Evolutionary conservation across 1,140 invertebrate genomes (phyloP).

Genomic region (Aphelenchoides fujianensis): DNA sequence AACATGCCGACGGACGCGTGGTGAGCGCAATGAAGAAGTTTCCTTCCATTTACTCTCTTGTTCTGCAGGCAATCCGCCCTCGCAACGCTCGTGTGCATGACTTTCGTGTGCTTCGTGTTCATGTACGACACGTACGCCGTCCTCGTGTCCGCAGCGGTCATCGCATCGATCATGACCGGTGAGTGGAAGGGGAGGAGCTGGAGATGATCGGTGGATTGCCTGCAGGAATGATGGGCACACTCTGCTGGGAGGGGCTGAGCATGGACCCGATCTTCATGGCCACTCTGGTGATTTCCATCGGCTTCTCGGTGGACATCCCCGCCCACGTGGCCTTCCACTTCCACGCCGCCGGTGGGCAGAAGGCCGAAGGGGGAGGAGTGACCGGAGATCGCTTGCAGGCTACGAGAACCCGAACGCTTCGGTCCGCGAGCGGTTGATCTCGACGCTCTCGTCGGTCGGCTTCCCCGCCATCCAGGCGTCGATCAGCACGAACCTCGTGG

Average conservation of each 20-base stretch:
- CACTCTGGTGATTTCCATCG: slow-evolving; percentile 64
- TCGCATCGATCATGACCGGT: slow-evolving; percentile 62
- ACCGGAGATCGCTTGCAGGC: slow-evolving; percentile 9
- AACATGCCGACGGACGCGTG: slow-evolving; percentile 63
- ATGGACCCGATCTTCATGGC: slow-evolving; percentile 62
- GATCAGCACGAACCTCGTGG: slow-evolving; percentile 82
- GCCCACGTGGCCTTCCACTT: slow-evolving; percentile 53
- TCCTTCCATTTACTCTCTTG: too few relatives aligned
- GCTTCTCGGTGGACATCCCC: slow-evolving; percentile 59
- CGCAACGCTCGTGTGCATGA: slow-evolving; percentile 60
- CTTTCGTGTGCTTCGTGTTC: slow-evolving; percentile 63
- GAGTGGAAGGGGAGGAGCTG: background rate
- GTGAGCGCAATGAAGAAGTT: too few relatives aligned
- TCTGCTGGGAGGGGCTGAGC: slow-evolving; percentile 61
- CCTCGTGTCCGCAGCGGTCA: slow-evolving; percentile 59
- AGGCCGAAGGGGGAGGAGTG: background rate
- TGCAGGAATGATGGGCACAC: slow-evolving; percentile 62
- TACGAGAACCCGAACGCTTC: slow-evolving; percentile 8
- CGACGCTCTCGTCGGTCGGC: slow-evolving; percentile 69
- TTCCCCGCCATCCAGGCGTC: slow-evolving; percentile 89
- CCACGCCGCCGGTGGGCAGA: slow-evolving; percentile 34
- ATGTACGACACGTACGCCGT: slow-evolving; percentile 63
- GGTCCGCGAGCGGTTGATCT: slow-evolving; percentile 27
- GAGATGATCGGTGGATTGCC: too few relatives aligned
- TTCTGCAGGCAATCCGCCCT: slow-evolving; percentile 62